Conservation (phyloP, 2,888 invertebrate genomes). For the Dermolepida albohirtum region DNA sequence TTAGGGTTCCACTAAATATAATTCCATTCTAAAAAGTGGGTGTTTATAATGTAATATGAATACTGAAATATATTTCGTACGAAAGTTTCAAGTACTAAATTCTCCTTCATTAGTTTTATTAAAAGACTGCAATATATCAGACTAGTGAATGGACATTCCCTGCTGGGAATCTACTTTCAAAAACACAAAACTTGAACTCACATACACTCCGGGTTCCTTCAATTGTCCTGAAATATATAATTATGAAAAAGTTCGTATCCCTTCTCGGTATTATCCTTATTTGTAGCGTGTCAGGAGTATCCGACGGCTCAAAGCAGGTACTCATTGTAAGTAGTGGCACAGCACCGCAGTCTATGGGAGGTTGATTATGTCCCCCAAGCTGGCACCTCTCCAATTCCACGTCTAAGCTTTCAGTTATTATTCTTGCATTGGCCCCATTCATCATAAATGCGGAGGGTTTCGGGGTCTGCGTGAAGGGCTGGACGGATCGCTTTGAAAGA, state of each 20-base stretch:
- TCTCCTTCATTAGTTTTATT: too few relatives aligned
- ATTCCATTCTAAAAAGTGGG: too few relatives aligned
- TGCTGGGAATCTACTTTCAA: slow-evolving; percentile 13
- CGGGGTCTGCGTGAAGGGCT: slow-evolving; percentile 5
- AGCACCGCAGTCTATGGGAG: slow-evolving; percentile 11
- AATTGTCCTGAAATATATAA: slow-evolving; percentile 7
- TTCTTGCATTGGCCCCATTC: slow-evolving; percentile 35
- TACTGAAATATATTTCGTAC: too few relatives aligned
- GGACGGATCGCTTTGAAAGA: slow-evolving; percentile 3
- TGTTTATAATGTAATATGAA: too few relatives aligned
- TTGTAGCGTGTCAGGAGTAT: slow-evolving; percentile 16
- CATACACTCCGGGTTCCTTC: not conserved
- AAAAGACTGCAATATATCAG: too few relatives aligned
- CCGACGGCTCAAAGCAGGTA: slow-evolving; percentile 15
- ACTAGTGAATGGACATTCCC: too few relatives aligned
- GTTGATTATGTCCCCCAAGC: slow-evolving; percentile 20
- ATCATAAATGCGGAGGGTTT: slow-evolving; percentile 25
- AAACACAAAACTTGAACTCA: slow-evolving; percentile 4
- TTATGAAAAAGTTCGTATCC: slow-evolving; percentile 20
- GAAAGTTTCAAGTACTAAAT: too few relatives aligned
- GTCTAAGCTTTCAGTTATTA: slow-evolving; percentile 32
- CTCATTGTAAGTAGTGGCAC: slow-evolving; percentile 26
- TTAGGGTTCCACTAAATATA: too few relatives aligned
- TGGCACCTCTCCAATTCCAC: slow-evolving; percentile 36
- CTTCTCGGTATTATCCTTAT: slow-evolving; percentile 6